Conservation (phyloP, 2,113 vertebrate species). For the Corapipo altera region DNA sequence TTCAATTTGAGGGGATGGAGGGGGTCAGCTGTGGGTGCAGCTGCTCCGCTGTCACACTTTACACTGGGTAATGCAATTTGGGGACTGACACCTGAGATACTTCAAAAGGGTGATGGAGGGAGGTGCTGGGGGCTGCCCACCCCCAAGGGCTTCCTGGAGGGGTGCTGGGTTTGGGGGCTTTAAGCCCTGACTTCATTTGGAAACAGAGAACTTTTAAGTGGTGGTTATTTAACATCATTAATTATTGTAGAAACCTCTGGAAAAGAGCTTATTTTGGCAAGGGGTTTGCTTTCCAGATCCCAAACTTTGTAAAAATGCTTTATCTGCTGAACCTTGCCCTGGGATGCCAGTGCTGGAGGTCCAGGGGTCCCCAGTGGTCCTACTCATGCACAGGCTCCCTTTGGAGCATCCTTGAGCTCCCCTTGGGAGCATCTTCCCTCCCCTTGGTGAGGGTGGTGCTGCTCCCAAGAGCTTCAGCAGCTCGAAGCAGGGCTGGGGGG, state of each 20-base stretch:
- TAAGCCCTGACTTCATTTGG: neutral
- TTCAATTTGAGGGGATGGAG: neutral
- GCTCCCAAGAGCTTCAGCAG: neutral
- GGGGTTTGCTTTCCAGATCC: neutral
- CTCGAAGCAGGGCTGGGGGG: neutral
- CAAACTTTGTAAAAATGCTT: neutral
- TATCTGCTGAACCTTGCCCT: neutral
- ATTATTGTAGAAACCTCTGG: neutral
- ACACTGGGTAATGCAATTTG: neutral
- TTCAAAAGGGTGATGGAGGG: neutral
- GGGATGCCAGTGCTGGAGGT: neutral
- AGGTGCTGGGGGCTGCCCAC: neutral
- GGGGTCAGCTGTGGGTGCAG: neutral
- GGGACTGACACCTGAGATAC: neutral
- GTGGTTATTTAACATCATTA: neutral
- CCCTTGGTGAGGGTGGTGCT: rapidly evolving
- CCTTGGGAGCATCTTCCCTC: neutral
- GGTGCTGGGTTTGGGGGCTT: neutral
- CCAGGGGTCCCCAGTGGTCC: neutral
- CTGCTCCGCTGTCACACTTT: neutral
- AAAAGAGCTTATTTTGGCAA: neutral
- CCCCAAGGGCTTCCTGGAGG: neutral
- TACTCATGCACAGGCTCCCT: rapidly evolving
- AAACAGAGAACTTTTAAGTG: neutral
- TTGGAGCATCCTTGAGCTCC: neutral